Conservation (phyloP, 2,888 invertebrate species). For the Bursaphelenchus okinawaensis region DNA sequence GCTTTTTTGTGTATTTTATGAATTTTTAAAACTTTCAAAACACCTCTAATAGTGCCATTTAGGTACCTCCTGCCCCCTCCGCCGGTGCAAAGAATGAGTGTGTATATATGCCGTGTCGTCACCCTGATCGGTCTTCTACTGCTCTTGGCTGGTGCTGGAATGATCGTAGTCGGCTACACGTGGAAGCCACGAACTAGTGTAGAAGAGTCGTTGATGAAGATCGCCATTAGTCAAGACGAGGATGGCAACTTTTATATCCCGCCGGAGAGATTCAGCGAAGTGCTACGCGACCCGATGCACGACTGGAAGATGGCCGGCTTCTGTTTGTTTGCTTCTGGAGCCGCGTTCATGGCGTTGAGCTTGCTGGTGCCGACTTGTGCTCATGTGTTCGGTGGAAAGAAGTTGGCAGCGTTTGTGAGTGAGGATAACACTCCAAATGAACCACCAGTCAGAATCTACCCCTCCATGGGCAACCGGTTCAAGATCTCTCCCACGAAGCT, state of each 20-base stretch:
- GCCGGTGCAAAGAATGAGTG: constrained; percentile 45
- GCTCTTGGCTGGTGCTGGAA: constrained; percentile 46
- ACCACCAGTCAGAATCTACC: constrained; percentile 53
- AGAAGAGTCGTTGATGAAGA: constrained; percentile 29
- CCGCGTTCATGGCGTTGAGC: constrained; percentile 48
- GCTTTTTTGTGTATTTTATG: not conserved
- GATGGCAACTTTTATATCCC: constrained; percentile 45
- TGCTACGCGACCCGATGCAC: constrained; percentile 52
- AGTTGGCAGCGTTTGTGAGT: constrained; percentile 44
- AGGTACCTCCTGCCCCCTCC: constrained; percentile 56
- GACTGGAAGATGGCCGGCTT: constrained; percentile 50
- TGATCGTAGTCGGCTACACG: constrained; percentile 54
- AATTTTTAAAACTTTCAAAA: not conserved
- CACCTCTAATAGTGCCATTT: too few relatives aligned
- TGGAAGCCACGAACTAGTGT: constrained; percentile 43
- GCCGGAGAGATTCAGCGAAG: constrained; percentile 41
- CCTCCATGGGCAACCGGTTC: constrained; percentile 30
- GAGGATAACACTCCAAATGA: constrained; percentile 55
- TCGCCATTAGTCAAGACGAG: constrained; percentile 33
- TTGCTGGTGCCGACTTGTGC: constrained; percentile 51
- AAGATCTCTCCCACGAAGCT: constrained; percentile 30
- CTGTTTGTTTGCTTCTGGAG: constrained; percentile 50
- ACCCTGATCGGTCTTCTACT: constrained; percentile 51
- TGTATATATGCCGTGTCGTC: constrained; percentile 47
- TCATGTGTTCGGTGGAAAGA: constrained; percentile 42